A percentile compares a stretch with the other conserved stretches of the same genome.
Conservation (phyloP, 92 coral and sea anemone species). For the Zoanthus sansibaricus region DNA sequence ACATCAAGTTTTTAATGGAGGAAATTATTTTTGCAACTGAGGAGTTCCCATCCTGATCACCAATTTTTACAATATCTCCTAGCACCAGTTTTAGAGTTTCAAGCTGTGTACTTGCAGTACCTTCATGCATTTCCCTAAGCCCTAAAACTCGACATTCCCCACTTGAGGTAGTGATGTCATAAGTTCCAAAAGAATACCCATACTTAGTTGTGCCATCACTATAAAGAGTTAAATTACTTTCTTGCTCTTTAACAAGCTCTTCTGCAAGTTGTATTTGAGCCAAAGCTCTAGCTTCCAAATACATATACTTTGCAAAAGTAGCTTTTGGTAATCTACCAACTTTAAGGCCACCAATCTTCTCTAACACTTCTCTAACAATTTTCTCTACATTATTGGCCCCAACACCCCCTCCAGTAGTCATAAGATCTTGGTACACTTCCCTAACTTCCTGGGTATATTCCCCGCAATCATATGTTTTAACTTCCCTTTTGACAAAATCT, state of each 20-base stretch:
- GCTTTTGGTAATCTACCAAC: not conserved
- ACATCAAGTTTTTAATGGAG: constrained; percentile 54
- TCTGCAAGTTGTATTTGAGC: constrained; percentile 46
- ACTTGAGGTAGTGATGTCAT: constrained; percentile 20
- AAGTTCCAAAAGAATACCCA: constrained; percentile 41
- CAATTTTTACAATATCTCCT: constrained; percentile 19
- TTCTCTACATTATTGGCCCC: constrained; percentile 4
- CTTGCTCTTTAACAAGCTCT: constrained; percentile 34
- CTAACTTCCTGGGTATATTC: too few relatives aligned
- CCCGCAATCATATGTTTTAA: too few relatives aligned
- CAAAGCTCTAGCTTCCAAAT: constrained; percentile 28
- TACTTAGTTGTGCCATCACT: constrained; percentile 38
- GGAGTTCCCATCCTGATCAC: constrained; percentile 10
- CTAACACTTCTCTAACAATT: not conserved
- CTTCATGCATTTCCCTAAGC: constrained; percentile 30
- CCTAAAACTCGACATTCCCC: constrained; percentile 39
- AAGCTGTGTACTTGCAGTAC: constrained; percentile 38
- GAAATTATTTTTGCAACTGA: constrained; percentile 23
- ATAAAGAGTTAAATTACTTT: constrained; percentile 1
- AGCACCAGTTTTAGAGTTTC: constrained; percentile 26
- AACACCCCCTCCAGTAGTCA: constrained; percentile 5
- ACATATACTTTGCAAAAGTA: constrained; percentile 49
- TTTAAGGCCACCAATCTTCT: not conserved
- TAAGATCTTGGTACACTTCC: not conserved
- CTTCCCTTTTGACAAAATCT: too few relatives aligned